Evolutionary conservation across 53 echinoderm and acorn worm genomes (phyloP).

Genomic region (Echinarachnius parma): DNA sequence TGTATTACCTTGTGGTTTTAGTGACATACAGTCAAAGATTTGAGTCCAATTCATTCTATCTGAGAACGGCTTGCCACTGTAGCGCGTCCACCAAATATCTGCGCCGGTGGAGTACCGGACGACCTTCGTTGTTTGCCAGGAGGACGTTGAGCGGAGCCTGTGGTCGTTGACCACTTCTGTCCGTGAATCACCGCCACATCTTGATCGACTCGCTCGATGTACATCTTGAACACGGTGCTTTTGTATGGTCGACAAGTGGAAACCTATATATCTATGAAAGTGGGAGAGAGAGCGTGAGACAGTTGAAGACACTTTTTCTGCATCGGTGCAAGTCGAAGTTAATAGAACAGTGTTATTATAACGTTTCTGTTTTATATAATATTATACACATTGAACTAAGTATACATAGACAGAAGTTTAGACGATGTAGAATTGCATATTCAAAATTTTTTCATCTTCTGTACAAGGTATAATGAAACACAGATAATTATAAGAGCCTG

Average conservation of each 20-base stretch:
- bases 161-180: conserved; percentile 8
- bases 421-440: no score
- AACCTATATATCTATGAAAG: no score
- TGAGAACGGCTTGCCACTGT: conserved; percentile 27
- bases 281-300: no score
- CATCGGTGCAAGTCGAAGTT: no score
- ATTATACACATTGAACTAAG: no score
- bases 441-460: no score
- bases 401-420: no score
- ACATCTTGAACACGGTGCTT: conserved; percentile 51
- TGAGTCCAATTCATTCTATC: conserved; percentile 60
- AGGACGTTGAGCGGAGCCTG: conserved; percentile 40
- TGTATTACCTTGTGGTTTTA: conserved; percentile 61
- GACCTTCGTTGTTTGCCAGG: conserved; percentile 48
- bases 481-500: no score
- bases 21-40: conserved; percentile 86
- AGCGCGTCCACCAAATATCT: conserved; percentile 82
- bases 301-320: no score
- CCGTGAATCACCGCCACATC: conserved; percentile 46
- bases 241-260: conserved; percentile 55
- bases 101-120: conserved; percentile 85
- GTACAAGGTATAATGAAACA: no score
- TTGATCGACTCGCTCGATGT: conserved; percentile 17
- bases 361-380: no score
- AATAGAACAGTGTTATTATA: no score